Evolutionary conservation across 2,797 vertebrate genomes (phyloP), one percentile per base, ranked within the genome.

Genomic region (Anabas testudineus): DNA sequence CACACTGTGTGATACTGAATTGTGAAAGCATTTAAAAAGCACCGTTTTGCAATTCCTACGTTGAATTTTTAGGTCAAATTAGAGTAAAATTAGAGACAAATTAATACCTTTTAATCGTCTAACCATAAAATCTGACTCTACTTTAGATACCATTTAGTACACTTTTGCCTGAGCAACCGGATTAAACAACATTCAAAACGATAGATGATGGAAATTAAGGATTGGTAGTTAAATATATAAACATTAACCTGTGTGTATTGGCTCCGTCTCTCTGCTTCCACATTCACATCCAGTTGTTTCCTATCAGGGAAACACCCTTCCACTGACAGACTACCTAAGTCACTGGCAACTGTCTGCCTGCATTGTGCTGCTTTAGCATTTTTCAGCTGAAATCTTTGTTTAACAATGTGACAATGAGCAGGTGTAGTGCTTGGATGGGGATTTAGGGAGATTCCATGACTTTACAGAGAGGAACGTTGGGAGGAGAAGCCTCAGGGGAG

Each of bases 371-470:
- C 47, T 30, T 67, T 16, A 70, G 80, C 76, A 59, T 32, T 81
- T 83, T 71, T 69, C 10, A 0, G 59, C 62, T 48, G 53, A 22
- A 19, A 47, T 54, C 71, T 83, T 78, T 83, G 68, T 83, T 81
- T 82, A 43, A 80, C 10, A 70, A 67, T 71, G 74, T 81, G 81
- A 84, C 84, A 85, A 87, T 76, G 64, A 82, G 75, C 81, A 88
- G 86, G 87, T 89, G 88, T 61, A 34, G 57, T 24, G 43, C 64
- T 87, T 70, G 48, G 64, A 9, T 2, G 60, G 85, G 86, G 87
- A 82, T 88, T 84, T 74, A 76, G 91, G 91, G 90, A 85, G 85
- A 90, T 90, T 92, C 88, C 87, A 67, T 70, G 74, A 80, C 81
- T 78, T 82, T 64, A 55, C 24, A 2, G 13, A 51, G 74, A 83